Base-by-base conservation (phyloP, 2,888 invertebrate species). In the Sarcophaga carnaria region DNA sequence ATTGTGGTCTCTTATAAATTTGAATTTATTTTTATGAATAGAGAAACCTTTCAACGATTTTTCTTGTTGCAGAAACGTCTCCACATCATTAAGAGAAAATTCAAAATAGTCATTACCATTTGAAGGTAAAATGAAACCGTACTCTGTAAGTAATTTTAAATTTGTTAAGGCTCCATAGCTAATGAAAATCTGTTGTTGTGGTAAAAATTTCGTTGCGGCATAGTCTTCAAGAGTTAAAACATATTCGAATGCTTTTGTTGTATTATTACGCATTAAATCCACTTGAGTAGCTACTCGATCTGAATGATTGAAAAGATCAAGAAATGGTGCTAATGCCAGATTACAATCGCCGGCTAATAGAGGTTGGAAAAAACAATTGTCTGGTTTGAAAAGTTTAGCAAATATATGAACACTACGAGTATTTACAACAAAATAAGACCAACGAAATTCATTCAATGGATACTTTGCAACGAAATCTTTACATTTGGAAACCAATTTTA, bases 251-350 rank as follows among this genome's bases (percentile, higher is more conserved):
- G 78, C 60, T n/a, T 86, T 86, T n/a, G 37, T 78, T 54, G n/a
- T 78, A 12, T 59, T 10, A 70, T 86, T 82, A 20, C 79, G 72
- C 12, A 90, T 80, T n/a, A 94, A 80, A 67, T 91, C 90, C 1
- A 94, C 94, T 47, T 92, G 91, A 3, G 96, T 96, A 87, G 94
- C 93, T 4, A 95, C 95, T 80, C 93, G 91, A 86, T 95, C 94
- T 80, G 96, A 96, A 91, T 98, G 98, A 94, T 98, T 98, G 88
- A 98, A 96, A 94, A 98, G 95, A 93, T 98, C 98, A 85, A 98
- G 94, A 92, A 96, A 97, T 0, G 98, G 98, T 87, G 97, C 97
- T 72, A 98, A 93, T 6, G 97, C 98, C 93, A 96, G 94, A 88
- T 94, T 94, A 45, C 95, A 95, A 89, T 94, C 94, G 92, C 96